Evolutionary conservation across 1,140 invertebrate genomes (phyloP), one percentile per base, ranked within the genome.

Genomic region (Brachionus manjavacas): DNA sequence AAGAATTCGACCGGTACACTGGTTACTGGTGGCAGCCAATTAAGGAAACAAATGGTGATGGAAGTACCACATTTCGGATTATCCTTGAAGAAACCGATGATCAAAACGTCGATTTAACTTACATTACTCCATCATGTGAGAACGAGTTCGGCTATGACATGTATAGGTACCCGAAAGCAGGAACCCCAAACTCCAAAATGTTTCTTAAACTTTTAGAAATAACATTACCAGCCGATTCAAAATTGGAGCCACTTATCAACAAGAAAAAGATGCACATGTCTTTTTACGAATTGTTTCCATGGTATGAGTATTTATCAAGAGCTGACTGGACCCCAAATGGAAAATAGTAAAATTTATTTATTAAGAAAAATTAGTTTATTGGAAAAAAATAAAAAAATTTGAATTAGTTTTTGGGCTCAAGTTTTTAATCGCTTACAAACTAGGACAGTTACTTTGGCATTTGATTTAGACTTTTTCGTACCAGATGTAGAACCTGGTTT

Each of bases 11-110:
- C 86, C 92, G 97, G 39, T 98, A 96, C 88, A 94, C 94, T 85
- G 96, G 96, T 0, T 97, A 95, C 88, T 99, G 96, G 96, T 99
- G 96, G 97, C 94, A 96, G 87, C 96, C 96, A 4, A 68, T 84
- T 23, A 64, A 39, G 20, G 78, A 60, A 64, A 41, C 39, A 70
- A 31, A 52, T 23, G 4, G 79, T 91, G 93, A 94, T 90, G 92
- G 92, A 84, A 49, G 28, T 11, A 46, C 55, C 25, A 85, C 79
- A 89, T 97, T 95, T 90, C 92, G 94, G 87, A 95, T 99, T 89
- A 92, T 98, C 14, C 98, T 96, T 88, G 96, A 99, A 90, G 95
- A 97, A 90, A 94, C 97, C 0, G 96, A 99, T 87, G 96, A 99
- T 89, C 94, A 93, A 83, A 93, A 95, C 84, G 96, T 98, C 9